A percentile compares a stretch with the other conserved stretches of the same genome.
phyloP scores from a whole-genome alignment of 2,797 vertebrate genomes.

The Liparis tanakae region DNA sequence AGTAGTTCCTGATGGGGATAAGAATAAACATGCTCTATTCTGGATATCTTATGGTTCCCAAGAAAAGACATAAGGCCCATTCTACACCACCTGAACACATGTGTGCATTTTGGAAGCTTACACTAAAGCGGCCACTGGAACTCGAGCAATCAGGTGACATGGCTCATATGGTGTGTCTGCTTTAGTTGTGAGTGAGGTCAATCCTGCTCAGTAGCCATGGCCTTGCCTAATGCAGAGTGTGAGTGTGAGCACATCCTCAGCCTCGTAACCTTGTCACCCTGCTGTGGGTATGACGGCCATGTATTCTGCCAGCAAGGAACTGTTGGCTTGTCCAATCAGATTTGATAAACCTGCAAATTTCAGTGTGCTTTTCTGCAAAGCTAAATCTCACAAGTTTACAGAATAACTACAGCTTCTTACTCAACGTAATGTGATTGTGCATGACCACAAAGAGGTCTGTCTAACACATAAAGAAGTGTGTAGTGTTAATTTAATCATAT shows the following conservation, averaged over 20 bases:
- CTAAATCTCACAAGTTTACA: neutral
- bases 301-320: neutral
- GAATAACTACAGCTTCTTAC: neutral
- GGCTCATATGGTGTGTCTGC: conserved; percentile 21
- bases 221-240: neutral
- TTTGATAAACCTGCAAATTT: conserved; percentile 6
- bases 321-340: neutral
- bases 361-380: neutral
- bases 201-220: neutral
- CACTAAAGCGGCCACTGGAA: conserved; percentile 2
- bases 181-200: conserved; percentile 33
- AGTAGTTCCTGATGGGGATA: neutral
- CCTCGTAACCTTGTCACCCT: conserved; percentile 9
- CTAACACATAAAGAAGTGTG: neutral
- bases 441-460: neutral
- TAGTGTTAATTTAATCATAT: neutral
- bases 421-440: neutral
- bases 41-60: neutral
- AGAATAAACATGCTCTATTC: neutral
- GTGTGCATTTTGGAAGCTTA: neutral
- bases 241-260: conserved; percentile 4
- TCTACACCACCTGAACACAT: neutral
- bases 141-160: conserved; percentile 12
- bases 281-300: neutral
- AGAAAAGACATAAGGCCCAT: conserved; percentile 2